Conservation (phyloP, 64 coral and sea anemone species). For the Acropora yongei region DNA sequence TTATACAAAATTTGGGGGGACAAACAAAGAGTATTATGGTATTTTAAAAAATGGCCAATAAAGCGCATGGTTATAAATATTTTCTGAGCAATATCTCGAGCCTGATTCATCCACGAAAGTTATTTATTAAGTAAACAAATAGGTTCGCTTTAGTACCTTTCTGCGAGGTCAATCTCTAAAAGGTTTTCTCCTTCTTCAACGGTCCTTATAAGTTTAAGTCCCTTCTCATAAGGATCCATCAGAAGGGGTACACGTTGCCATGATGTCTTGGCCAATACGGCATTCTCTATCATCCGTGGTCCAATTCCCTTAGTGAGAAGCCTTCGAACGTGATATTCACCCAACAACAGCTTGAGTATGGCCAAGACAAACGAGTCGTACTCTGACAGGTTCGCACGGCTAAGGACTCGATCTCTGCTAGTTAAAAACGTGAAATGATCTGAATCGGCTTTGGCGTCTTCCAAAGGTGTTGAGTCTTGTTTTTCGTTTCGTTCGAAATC, state of each 20-base stretch:
- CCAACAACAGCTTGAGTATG: constrained; percentile 81
- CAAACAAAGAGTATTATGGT: too few species aligned
- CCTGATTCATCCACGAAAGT: background rate
- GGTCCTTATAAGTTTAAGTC: constrained; percentile 82
- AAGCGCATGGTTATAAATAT: too few species aligned
- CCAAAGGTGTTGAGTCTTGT: background rate
- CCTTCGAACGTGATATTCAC: constrained; percentile 81
- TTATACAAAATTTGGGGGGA: too few species aligned
- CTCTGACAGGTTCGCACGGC: constrained; percentile 51
- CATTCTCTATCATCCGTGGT: constrained; percentile 90
- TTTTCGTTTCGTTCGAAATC: constrained; percentile 47
- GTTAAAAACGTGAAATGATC: background rate
- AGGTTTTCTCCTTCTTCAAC: constrained; percentile 74
- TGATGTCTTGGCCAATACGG: constrained; percentile 75
- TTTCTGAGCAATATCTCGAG: too few species aligned
- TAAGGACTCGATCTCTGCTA: background rate
- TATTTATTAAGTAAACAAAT: background rate
- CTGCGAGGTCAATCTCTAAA: constrained; percentile 88
- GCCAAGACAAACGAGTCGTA: constrained; percentile 86
- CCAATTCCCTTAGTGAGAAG: constrained; percentile 87
- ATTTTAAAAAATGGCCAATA: too few species aligned
- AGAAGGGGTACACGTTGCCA: constrained; percentile 91
- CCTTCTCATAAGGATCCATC: constrained; percentile 85
- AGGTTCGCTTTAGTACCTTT: constrained; percentile 58
- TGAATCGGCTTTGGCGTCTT: background rate